Percentiles rank a stretch among this genome's conserved stretches.
phyloP scores from a whole-genome alignment of 2,888 invertebrate genomes.

The Autographa gamma region DNA sequence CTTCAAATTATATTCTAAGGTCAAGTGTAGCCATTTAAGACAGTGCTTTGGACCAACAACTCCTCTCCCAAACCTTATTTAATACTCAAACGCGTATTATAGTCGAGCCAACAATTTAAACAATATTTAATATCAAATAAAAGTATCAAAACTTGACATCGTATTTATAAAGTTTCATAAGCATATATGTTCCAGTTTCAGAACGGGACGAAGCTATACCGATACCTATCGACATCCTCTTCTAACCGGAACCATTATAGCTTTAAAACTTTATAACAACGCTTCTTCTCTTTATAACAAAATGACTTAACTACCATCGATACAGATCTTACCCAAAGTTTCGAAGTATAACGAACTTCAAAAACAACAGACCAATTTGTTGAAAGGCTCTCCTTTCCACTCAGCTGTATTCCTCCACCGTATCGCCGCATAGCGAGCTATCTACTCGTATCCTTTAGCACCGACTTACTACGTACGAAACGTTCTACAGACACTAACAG shows the following conservation, averaged over 20 bases:
- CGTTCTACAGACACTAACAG: constrained; percentile 20
- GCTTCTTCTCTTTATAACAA: no score
- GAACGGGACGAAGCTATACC: background rate
- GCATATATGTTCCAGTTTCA: background rate
- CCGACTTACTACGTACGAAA: constrained; percentile 65
- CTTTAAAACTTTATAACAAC: no score
- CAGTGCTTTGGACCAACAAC: constrained; percentile 40
- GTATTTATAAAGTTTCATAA: background rate
- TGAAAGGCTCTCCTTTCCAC: background rate
- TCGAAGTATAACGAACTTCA: background rate
- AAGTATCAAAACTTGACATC: no score
- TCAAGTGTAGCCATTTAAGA: constrained; percentile 38
- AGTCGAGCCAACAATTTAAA: background rate
- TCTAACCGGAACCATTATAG: background rate
- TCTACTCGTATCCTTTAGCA: constrained; percentile 63
- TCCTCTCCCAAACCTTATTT: constrained; percentile 8
- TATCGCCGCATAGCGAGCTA: background rate
- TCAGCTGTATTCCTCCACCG: background rate
- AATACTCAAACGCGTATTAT: constrained; percentile 11
- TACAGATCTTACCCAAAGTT: background rate
- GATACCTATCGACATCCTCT: background rate
- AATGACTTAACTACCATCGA: background rate
- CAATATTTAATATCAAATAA: background rate
- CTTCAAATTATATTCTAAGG: constrained; percentile 55
- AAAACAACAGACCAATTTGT: background rate